Evolutionary conservation across 2,888 invertebrate species (phyloP).

Genomic region (Cabera pusaria): DNA sequence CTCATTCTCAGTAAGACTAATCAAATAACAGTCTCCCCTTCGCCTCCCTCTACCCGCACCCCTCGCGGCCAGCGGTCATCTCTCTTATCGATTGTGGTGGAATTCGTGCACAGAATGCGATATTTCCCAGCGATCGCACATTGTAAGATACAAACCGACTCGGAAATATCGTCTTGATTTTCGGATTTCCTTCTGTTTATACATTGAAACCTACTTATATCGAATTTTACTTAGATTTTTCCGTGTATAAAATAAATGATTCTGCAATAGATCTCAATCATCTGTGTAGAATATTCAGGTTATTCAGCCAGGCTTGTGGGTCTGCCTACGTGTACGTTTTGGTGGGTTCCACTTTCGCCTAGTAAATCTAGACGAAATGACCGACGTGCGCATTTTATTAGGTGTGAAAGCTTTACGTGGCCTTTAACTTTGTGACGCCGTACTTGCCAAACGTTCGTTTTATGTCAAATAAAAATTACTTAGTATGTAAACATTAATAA

Average conservation of each 20-base stretch:
- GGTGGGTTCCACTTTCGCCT: conserved; percentile 36
- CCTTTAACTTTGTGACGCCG: no score
- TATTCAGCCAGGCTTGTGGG: conserved; percentile 30
- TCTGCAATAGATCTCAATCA: no score
- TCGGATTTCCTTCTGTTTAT: conserved; percentile 30
- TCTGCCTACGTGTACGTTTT: conserved; percentile 41
- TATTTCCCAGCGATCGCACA: conserved; percentile 74
- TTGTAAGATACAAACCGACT: conserved; percentile 55
- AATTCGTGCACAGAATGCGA: conserved; percentile 83
- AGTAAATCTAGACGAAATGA: conserved; percentile 25
- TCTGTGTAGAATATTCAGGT: conserved; percentile 10
- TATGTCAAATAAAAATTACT: no score
- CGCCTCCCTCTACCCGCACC: conserved; percentile 46
- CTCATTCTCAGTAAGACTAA: conserved; percentile 84
- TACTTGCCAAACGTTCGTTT: no score
- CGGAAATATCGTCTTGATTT: conserved; percentile 41
- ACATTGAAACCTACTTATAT: no score
- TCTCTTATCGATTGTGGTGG: conserved; percentile 84
- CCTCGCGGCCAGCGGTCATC: conserved; percentile 81
- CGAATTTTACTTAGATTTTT: conserved; percentile 6
- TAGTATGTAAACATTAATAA: no score
- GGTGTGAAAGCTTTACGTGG: conserved; percentile 6
- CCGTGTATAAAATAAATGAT: not conserved
- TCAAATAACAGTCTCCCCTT: conserved; percentile 83
- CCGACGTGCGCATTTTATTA: conserved; percentile 13